Conservation (phyloP, 2,113 vertebrate genomes). For the Xiphophorus hellerii region DNA sequence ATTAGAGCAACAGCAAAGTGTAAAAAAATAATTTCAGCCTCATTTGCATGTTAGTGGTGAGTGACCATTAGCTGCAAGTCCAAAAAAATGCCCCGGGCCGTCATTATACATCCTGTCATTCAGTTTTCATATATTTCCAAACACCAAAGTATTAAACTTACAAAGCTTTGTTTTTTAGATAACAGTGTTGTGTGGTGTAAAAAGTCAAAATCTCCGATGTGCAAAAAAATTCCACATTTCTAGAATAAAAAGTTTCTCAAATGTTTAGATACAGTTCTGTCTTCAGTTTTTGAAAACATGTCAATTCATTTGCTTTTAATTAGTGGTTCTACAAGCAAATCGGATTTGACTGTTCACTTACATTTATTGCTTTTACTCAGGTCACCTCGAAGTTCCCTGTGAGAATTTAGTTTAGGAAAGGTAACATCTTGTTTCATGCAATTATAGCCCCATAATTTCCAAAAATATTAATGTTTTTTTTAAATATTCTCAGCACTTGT, state of each 20-base stretch:
- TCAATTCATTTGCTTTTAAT: neutral
- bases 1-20: conserved; percentile 34
- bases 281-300: neutral
- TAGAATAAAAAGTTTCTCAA: neutral
- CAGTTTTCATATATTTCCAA: conserved; percentile 53
- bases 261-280: neutral
- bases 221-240: neutral
- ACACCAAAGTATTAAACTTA: conserved; percentile 29
- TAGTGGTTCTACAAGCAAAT: neutral
- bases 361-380: neutral
- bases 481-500: neutral
- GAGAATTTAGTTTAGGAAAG: neutral
- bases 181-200: neutral
- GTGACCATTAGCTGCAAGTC: conserved; percentile 61
- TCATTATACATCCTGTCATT: conserved; percentile 20
- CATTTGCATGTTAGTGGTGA: conserved; percentile 60
- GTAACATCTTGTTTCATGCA: neutral
- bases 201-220: neutral
- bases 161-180: conserved; percentile 5
- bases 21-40: conserved; percentile 54
- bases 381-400: neutral
- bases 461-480: neutral
- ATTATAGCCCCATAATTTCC: too few relatives aligned
- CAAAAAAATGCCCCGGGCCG: conserved; percentile 18
- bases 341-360: neutral